Base-by-base conservation (phyloP, 2,888 invertebrate species). In the Zele albiditarsus region DNA sequence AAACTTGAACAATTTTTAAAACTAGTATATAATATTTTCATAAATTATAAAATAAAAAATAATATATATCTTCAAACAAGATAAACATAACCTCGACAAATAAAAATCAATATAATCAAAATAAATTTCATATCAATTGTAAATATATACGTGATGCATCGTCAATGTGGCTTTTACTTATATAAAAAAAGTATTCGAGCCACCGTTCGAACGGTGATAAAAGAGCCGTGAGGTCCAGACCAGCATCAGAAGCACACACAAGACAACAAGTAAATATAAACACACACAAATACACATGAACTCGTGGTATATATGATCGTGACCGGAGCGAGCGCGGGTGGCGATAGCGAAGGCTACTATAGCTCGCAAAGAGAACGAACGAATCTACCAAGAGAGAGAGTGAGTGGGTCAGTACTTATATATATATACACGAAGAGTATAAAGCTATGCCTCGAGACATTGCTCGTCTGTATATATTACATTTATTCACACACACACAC, bases 361-460 rank as follows among this genome's bases (percentile, higher is more conserved):
- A 74, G 76, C 66, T 73, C 53, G 63, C 70, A 67, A 57, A 66
- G 53, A 20, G 53, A 53, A 20, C 20, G 20, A 53, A 20, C 53
- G 53, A 53, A 20, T 46, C 46, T n/a, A 46, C 46, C 4, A n/a
- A 53, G 46, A 58, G 53, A 73, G 75, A 53, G 46, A 58, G 53
- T 71, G 75, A 78, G 78, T 78, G 78, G 77, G 74, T 77, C 77
- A 75, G 74, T 77, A 68, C 75, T 71, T 42, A 68, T 42, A 20
- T 23, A 33, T 46, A 60, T 65, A 14, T 28, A 46, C 58, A 46
- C 8, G 46, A 70, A 53, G 53, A 46, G 20, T 20, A 20, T 46
- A 8, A 20, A 20, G 53, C n/a, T 53, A 20, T 53, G 53, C n/a
- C 27, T 27, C 12, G 27, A 27, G 16, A 25, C 28, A 27, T 63